Conservation (phyloP, 2,797 vertebrate genomes). For the Pyrocephalus nanus region DNA sequence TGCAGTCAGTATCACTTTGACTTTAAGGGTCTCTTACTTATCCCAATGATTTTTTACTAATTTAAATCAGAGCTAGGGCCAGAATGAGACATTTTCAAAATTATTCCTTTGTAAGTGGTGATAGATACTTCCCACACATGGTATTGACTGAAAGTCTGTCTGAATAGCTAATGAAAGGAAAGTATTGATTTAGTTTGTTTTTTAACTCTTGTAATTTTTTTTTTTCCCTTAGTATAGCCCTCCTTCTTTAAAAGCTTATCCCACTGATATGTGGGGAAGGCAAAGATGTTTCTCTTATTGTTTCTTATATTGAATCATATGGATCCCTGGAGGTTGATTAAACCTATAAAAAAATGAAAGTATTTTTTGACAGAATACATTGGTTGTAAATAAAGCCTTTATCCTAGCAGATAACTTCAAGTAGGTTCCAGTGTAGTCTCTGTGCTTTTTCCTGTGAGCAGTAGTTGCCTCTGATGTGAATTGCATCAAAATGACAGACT, state of each 20-base stretch:
- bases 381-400: neutral
- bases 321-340: neutral
- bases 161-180: slow-evolving; percentile 32
- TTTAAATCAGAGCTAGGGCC: neutral
- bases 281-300: neutral
- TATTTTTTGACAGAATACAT: neutral
- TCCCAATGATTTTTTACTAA: neutral
- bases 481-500: neutral
- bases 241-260: neutral
- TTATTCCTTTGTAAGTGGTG: neutral
- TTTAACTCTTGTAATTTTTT: neutral
- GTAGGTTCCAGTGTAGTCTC: neutral
- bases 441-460: neutral
- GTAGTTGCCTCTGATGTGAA: neutral
- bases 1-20: neutral
- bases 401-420: neutral
- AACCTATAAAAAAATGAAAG: neutral
- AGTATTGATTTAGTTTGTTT: neutral
- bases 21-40: neutral
- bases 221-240: neutral
- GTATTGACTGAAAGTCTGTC: slow-evolving; percentile 39
- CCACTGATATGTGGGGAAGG: neutral
- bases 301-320: neutral
- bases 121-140: neutral
- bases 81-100: neutral